A percentile compares a stretch with the other conserved stretches of the same genome.
Conservation (phyloP, 2,113 vertebrate genomes). For the Petromus typicus region DNA sequence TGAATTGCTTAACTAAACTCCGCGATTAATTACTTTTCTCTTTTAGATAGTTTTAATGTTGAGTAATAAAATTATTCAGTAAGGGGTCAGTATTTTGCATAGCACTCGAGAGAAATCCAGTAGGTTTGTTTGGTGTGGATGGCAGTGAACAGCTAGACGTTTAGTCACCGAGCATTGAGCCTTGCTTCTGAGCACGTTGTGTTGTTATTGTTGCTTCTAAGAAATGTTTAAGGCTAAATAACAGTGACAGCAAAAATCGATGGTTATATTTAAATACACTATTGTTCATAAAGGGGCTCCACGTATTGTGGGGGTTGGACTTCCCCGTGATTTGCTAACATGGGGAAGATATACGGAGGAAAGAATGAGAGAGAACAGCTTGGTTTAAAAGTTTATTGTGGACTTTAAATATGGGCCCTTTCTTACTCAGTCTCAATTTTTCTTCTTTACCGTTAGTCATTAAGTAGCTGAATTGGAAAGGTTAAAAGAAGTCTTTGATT, state of each 20-base stretch:
- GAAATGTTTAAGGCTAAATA: slow-evolving; percentile 52
- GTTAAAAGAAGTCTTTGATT: slow-evolving; percentile 52
- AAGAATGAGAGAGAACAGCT: slow-evolving; percentile 66
- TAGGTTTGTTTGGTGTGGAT: slow-evolving; percentile 53
- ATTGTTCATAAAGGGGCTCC: slow-evolving; percentile 57
- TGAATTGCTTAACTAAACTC: slow-evolving; percentile 72
- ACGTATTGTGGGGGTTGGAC: slow-evolving; percentile 53
- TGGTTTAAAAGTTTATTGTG: slow-evolving; percentile 71
- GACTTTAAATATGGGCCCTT: slow-evolving; percentile 73
- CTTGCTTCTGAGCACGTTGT: slow-evolving; percentile 44
- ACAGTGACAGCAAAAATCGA: slow-evolving; percentile 15
- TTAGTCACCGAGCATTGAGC: slow-evolving; percentile 15
- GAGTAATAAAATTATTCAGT: slow-evolving; percentile 63
- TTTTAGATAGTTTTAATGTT: slow-evolving; percentile 60
- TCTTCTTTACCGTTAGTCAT: slow-evolving; percentile 61
- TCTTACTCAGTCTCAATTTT: slow-evolving; percentile 58
- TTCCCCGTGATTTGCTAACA: slow-evolving; percentile 63
- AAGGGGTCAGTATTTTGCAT: slow-evolving; percentile 36
- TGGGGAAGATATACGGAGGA: background rate
- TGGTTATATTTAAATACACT: slow-evolving; percentile 28
- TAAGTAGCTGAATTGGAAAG: slow-evolving; percentile 35
- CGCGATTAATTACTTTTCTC: slow-evolving; percentile 69
- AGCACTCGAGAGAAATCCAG: slow-evolving; percentile 29
- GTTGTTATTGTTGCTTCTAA: slow-evolving; percentile 58
- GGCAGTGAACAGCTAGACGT: slow-evolving; percentile 40